These are phyloP conservation scores for Triplophysa rosa DNA, from an alignment of 2,113 vertebrate genomes.

Conservation along the genomic window DNA sequence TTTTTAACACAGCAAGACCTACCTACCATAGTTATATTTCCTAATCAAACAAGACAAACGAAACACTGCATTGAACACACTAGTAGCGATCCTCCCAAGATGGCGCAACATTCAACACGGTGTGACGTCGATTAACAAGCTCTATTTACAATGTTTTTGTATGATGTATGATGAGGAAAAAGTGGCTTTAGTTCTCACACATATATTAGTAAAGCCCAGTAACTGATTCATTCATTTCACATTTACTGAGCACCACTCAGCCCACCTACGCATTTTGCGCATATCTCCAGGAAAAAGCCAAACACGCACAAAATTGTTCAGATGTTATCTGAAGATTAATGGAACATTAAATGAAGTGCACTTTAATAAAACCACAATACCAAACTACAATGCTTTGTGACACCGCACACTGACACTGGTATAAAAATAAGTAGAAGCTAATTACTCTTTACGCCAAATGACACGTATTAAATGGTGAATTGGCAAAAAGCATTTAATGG, in stretches of 20 bases:
- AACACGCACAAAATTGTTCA: constrained; percentile 19
- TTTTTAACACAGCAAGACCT: no score
- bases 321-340: constrained; percentile 27
- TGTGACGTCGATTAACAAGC: no score
- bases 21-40: no score
- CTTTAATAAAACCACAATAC: constrained; percentile 22
- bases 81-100: no score
- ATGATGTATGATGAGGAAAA: background rate
- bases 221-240: constrained; percentile 37
- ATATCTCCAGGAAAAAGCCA: constrained; percentile 10
- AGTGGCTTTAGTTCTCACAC: constrained; percentile 23
- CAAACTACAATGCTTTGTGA: background rate
- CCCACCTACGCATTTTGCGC: background rate
- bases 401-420: background rate
- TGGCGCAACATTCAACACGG: no score
- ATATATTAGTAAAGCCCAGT: constrained; percentile 62
- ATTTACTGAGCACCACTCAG: constrained; percentile 25
- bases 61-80: no score
- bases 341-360: constrained; percentile 30
- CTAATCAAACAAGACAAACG: no score
- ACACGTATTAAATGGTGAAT: constrained; percentile 3
- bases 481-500: constrained; percentile 20
- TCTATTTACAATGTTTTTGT: no score
- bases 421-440: constrained; percentile 13
- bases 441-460: background rate